These are phyloP conservation scores for Cyanistes caeruleus DNA, from an alignment of 2,113 vertebrate genomes.

Conservation along the genomic window DNA sequence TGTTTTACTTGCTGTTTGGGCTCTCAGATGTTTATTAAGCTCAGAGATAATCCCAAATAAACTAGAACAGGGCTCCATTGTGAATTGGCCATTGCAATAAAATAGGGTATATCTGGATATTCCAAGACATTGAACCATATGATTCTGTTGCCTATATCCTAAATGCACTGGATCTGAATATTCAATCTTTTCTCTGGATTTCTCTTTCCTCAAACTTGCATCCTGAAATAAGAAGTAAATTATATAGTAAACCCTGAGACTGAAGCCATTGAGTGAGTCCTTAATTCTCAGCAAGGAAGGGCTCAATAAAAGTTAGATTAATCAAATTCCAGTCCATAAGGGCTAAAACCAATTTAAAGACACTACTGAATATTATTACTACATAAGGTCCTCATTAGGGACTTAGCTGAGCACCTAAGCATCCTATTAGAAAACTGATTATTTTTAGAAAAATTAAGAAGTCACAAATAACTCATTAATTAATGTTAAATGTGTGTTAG, in stretches of 20 bases:
- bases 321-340: background rate
- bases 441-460: background rate
- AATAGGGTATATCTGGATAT: background rate
- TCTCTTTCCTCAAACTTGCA: background rate
- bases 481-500: background rate
- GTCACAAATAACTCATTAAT: background rate
- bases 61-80: background rate
- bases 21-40: background rate
- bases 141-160: background rate
- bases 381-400: background rate
- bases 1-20: background rate
- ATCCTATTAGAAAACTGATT: background rate
- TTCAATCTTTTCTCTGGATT: background rate
- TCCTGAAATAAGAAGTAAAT: background rate
- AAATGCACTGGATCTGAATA: background rate
- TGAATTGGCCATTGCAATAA: background rate
- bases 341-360: background rate
- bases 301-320: background rate
- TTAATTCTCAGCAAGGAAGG: background rate
- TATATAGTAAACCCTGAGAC: background rate
- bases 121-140: background rate
- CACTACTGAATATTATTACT: background rate
- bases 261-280: background rate
- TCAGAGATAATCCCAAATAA: background rate
- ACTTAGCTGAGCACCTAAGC: background rate